A percentile compares a stretch with the other conserved stretches of the same genome.
Conservation (phyloP, 1,140 invertebrate genomes). For the Lamellibrachia luymesi region DNA sequence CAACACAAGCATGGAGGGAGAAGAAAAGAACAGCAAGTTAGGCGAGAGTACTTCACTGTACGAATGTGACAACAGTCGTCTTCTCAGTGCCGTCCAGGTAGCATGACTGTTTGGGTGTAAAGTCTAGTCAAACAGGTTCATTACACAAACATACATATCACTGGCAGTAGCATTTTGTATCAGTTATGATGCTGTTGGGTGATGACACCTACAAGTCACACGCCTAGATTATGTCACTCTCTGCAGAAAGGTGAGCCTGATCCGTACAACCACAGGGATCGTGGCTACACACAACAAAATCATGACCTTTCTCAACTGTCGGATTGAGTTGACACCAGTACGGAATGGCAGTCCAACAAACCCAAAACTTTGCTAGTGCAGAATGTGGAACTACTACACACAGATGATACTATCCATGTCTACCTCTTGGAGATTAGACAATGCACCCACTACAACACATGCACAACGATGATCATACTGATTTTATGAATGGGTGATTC, state of each 20-base stretch:
- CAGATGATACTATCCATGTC: not conserved
- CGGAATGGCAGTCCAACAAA: not conserved
- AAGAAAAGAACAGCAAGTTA: not conserved
- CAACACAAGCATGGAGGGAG: not conserved
- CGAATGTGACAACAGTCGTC: not conserved
- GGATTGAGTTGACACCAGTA: too few relatives aligned
- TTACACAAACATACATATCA: not conserved
- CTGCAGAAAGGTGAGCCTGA: not conserved
- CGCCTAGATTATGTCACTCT: not conserved
- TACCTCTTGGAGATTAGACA: not conserved
- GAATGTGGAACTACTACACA: not conserved
- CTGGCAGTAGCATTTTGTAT: not conserved
- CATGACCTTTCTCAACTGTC: not conserved
- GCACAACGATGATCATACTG: not conserved
- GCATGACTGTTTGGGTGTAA: not conserved
- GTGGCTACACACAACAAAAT: not conserved
- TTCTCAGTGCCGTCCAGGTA: not conserved
- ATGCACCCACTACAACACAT: not conserved
- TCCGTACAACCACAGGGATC: not conserved
- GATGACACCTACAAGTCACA: not conserved
- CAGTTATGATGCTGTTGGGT: not conserved
- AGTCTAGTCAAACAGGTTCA: not conserved
- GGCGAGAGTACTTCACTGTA: not conserved
- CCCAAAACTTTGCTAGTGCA: not conserved
- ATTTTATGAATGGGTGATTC: not conserved